Evolutionary conservation across 1,140 invertebrate species (phyloP).

Genomic region (Lepidurus arcticus): DNA sequence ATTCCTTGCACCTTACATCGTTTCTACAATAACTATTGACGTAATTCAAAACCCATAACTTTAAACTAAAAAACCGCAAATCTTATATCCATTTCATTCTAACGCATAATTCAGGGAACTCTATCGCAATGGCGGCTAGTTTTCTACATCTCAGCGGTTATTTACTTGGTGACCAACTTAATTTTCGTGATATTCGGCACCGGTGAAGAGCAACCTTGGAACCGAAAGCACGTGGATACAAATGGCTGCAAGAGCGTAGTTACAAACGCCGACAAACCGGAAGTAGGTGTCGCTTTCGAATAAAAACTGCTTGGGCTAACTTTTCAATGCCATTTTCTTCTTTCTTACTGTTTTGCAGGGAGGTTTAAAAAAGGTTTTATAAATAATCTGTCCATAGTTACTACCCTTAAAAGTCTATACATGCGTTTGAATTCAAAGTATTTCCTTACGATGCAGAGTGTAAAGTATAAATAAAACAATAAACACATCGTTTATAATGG

Average conservation of each 20-base stretch:
- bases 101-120: conserved; percentile 46
- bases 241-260: conserved; percentile 45
- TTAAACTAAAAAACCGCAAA: no score
- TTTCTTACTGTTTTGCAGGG: no score
- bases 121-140: conserved; percentile 50
- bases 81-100: not conserved
- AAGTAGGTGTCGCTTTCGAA: not conserved
- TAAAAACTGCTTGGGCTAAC: not conserved
- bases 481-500: not conserved
- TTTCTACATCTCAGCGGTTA: conserved; percentile 48
- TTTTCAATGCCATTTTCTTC: not conserved
- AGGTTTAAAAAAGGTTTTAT: no score
- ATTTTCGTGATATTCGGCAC: conserved; percentile 46
- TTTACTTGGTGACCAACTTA: conserved; percentile 48
- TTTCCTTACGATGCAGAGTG: not conserved
- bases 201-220: conserved; percentile 44
- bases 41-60: not conserved
- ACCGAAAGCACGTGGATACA: conserved; percentile 47
- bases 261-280: no score
- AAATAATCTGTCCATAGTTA: no score
- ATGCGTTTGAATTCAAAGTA: not conserved
- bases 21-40: conserved; percentile 61
- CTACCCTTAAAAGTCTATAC: not conserved
- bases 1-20: conserved; percentile 72
- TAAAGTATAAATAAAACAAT: not conserved